phyloP scores from a whole-genome alignment of 2,113 vertebrate species.

The Neotragus moschatus region DNA sequence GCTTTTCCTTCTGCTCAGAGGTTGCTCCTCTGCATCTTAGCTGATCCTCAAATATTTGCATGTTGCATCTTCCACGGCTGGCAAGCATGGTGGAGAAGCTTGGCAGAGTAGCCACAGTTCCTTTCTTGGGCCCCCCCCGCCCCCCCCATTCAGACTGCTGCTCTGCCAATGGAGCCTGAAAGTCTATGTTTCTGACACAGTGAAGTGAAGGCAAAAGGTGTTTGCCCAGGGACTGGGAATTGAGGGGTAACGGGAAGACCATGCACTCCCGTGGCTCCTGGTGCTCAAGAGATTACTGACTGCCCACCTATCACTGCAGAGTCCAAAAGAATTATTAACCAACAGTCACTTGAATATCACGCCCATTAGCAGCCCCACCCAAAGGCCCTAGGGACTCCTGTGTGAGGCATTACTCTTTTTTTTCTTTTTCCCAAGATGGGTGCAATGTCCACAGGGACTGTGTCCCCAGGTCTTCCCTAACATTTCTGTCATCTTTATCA shows the following conservation, averaged over 20 bases:
- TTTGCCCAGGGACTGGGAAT: background rate
- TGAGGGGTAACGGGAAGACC: background rate
- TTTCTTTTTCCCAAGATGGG: background rate
- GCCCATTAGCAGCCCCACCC: background rate
- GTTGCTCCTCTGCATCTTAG: background rate
- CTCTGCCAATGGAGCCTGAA: background rate
- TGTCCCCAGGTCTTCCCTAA: background rate
- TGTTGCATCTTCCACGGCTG: background rate
- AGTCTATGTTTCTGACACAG: constrained; percentile 27
- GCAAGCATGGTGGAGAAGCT: background rate
- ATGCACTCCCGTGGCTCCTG: background rate
- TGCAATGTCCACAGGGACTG: background rate
- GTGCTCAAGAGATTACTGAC: background rate
- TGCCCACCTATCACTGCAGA: background rate
- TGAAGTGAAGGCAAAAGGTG: background rate
- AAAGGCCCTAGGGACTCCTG: background rate
- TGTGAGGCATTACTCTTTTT: background rate
- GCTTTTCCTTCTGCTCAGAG: background rate
- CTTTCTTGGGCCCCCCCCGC: background rate
- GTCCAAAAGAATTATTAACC: background rate
- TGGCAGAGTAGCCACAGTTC: background rate
- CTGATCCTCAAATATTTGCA: background rate
- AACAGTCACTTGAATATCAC: background rate
- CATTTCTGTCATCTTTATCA: background rate
- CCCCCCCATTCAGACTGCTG: background rate